Base-by-base conservation (phyloP, 2,888 invertebrate genomes). In the Hymenopus coronatus region DNA sequence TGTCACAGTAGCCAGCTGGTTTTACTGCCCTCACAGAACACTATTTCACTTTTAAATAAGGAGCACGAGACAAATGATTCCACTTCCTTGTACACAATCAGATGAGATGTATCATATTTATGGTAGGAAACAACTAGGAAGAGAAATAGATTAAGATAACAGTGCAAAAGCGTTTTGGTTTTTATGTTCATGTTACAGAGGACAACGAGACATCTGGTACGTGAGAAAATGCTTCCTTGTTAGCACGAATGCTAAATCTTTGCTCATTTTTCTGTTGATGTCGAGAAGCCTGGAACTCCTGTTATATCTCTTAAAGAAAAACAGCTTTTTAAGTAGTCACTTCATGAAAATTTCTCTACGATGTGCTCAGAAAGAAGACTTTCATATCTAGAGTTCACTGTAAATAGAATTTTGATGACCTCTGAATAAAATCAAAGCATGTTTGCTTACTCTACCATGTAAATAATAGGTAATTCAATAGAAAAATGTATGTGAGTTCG, bases 41-140 rank as follows among this genome's bases (percentile, higher is more conserved):
- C 46, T 27, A 86, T 86, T 86, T 86, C 20, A 86, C 86, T 86
- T 86, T 27, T 27, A 86, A 86, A 86, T 86, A 54, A 81, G 54
- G 25, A 25, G 54, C 28, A 86, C 86, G 54, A 85, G 46, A 84
- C 25, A 33, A 84, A 84, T 33, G 33, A 84, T 33, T 84, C 84
- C 84, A 84, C 86, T 81, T 86, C 86, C 40, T 86, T 70, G 81
- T 86, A 86, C 28, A 46, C 70, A 86, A 86, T 86, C 86, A 86
- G 86, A 86, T 86, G 81, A 86, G 28, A 25, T 81, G 40, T 70
- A 81, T 81, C 85, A 70, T 86, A 86, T 86, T 86, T 86, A 86
- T 86, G 86, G 81, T 81, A 86, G 15, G 54, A 81, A 81, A 70
- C 20, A 70, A 70, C 54, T 20, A 70, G 54, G 54, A 70, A 25